A percentile compares a stretch with the other conserved stretches of the same genome.
Evolutionary conservation across 1,140 invertebrate genomes (phyloP).

Genomic region (Drosophila orosa): DNA sequence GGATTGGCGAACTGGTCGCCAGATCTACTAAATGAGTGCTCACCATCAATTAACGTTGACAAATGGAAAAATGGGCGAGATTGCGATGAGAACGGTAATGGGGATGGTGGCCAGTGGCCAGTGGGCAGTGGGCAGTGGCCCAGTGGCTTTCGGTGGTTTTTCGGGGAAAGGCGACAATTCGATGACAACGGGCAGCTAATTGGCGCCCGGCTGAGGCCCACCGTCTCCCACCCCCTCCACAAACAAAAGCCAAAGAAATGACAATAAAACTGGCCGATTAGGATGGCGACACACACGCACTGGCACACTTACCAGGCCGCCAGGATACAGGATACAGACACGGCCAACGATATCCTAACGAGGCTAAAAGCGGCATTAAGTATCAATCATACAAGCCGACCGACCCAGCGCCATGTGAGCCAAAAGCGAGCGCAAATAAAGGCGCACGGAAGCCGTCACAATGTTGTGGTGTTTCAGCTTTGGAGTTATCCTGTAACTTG

Average conservation of each 20-base stretch:
- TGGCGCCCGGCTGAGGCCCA: conserved; percentile 63
- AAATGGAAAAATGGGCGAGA: conserved; percentile 58
- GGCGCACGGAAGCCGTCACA: conserved; percentile 22
- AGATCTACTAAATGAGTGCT: conserved; percentile 64
- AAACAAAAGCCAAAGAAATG: conserved; percentile 78
- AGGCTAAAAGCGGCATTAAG: conserved; percentile 78
- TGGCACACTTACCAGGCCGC: neutral
- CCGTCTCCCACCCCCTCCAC: too few relatives aligned
- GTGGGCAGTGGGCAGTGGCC: neutral
- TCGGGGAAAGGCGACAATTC: conserved; percentile 34
- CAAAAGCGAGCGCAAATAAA: conserved; percentile 58
- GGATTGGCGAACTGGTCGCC: conserved; percentile 37
- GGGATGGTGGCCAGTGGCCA: conserved; percentile 10
- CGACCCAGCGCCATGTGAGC: conserved; percentile 45
- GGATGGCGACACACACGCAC: conserved; percentile 34
- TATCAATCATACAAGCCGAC: conserved; percentile 75
- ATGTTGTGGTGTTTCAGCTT: neutral
- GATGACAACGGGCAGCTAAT: conserved; percentile 64
- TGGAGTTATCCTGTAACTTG: neutral
- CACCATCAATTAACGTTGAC: conserved; percentile 77
- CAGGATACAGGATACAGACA: conserved; percentile 23
- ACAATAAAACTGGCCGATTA: conserved; percentile 71
- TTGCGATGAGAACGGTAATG: conserved; percentile 1
- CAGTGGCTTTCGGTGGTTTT: neutral
- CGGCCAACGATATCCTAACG: conserved; percentile 70